A percentile compares a stretch with the other conserved stretches of the same genome.
Conservation (phyloP, 2,797 vertebrate species). For the Decapterus maruadsi region DNA sequence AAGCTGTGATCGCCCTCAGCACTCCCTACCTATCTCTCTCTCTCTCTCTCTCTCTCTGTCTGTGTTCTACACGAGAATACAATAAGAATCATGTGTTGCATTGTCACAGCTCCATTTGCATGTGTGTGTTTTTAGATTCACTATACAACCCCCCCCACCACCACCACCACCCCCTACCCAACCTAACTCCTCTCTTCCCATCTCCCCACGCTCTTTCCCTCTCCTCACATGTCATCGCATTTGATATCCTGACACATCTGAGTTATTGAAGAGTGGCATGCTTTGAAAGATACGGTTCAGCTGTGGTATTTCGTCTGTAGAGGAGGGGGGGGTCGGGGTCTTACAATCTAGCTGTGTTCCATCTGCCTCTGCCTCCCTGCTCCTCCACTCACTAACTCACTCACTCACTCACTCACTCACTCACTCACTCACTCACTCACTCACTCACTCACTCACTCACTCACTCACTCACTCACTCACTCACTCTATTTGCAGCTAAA, state of each 20-base stretch:
- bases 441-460: not conserved
- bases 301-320: slow-evolving; percentile 57
- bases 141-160: slow-evolving; percentile 8
- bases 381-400: not conserved
- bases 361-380: slow-evolving; percentile 14
- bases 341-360: slow-evolving; percentile 2
- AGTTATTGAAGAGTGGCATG: slow-evolving; percentile 49
- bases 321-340: slow-evolving; percentile 5
- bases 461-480: not conserved
- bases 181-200: slow-evolving; percentile 30
- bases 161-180: no score
- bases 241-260: slow-evolving; percentile 59
- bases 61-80: not conserved
- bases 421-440: not conserved
- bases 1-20: slow-evolving; percentile 22
- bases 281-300: slow-evolving; percentile 52
- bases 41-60: not conserved
- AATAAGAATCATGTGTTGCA: slow-evolving; percentile 25
- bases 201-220: slow-evolving; percentile 31
- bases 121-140: slow-evolving; percentile 31
- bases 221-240: slow-evolving; percentile 47
- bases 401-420: no score
- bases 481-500: slow-evolving; percentile 9
- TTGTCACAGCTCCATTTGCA: slow-evolving; percentile 15
- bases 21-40: slow-evolving; percentile 5